These are phyloP conservation scores for Allacma fusca DNA, from an alignment of 2,888 invertebrate species.

Conservation along the genomic window DNA sequence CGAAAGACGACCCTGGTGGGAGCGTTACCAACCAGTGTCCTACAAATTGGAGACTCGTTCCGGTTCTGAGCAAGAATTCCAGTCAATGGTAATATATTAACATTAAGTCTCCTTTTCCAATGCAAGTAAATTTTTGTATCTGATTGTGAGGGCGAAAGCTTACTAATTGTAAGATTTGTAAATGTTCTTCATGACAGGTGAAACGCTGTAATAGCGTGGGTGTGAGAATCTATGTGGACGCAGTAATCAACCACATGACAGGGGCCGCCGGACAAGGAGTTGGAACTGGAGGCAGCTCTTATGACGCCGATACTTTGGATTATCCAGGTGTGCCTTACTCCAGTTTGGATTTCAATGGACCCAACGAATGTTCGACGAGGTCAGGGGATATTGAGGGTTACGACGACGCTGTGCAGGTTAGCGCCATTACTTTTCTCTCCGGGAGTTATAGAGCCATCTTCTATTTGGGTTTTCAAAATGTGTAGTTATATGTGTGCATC, in stretches of 20 bases:
- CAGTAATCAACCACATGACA: conserved; percentile 87
- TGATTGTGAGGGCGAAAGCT: no score
- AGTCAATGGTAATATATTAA: conserved; percentile 71
- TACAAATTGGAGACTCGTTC: conserved; percentile 79
- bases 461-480: not conserved
- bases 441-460: no score
- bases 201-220: conserved; percentile 80
- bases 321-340: conserved; percentile 63
- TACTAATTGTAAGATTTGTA: no score
- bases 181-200: no score
- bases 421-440: no score
- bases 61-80: conserved; percentile 77
- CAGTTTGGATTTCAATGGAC: conserved; percentile 63
- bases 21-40: conserved; percentile 83
- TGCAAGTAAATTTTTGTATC: no score
- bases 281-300: conserved; percentile 63
- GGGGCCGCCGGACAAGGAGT: conserved; percentile 64
- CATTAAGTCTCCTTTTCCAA: no score
- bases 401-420: conserved; percentile 62
- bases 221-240: conserved; percentile 82
- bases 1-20: conserved; percentile 28
- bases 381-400: conserved; percentile 64
- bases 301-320: conserved; percentile 52
- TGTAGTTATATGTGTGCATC: no score
- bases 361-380: conserved; percentile 54